Base-by-base conservation (phyloP, 2,888 invertebrate species). In the Dryobotodes eremita region DNA sequence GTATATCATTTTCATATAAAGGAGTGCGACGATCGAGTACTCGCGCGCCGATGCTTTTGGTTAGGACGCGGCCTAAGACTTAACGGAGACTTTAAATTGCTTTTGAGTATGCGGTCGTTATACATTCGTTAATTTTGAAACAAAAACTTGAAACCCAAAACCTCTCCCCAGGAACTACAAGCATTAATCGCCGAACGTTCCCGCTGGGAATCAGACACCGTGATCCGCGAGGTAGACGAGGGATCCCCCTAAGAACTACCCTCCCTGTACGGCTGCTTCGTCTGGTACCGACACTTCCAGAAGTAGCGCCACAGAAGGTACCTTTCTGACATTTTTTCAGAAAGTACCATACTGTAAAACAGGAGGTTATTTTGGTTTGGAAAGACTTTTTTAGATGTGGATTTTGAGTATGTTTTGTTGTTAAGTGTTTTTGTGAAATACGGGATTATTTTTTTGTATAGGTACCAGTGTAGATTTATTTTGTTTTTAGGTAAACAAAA, bases 181-280 rank as follows among this genome's bases (percentile, higher is more conserved):
- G 97, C 97, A 70, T 89, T 98, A 17, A 83, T 97, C 65, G 94
- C 97, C 0, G 97, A 97, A 83, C 95, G 97, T n/a, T 96, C 97
- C 77, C 94, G 97, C 61, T 97, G 97, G 94, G 98, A 98, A 89
- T 97, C 98, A 46, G 98, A 98, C 92, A 97, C 98, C 0, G 97
- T 98, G 0, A 98, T 98, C 88, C 97, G 97, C 75, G 98, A 98
- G 92, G 98, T 98, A 11, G 98, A 98, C 79, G 97, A 98, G 89
- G 97, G 91, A 77, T 97, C 97, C 0, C 97, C 97, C 59, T 96
- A 95, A 94, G 90, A 84, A 11, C 69, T 89, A 59, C 80, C 83
- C 31, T 78, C 86, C 36, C 75, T 91, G 80, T 86, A 88, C 77
- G 91, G 90, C 83, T 92, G 89, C 82, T 89, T 89, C 73, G 71